A percentile compares a stretch with the other conserved stretches of the same genome.
Conservation (phyloP, 2,113 vertebrate species). For the Tychaedon coryphoeus region DNA sequence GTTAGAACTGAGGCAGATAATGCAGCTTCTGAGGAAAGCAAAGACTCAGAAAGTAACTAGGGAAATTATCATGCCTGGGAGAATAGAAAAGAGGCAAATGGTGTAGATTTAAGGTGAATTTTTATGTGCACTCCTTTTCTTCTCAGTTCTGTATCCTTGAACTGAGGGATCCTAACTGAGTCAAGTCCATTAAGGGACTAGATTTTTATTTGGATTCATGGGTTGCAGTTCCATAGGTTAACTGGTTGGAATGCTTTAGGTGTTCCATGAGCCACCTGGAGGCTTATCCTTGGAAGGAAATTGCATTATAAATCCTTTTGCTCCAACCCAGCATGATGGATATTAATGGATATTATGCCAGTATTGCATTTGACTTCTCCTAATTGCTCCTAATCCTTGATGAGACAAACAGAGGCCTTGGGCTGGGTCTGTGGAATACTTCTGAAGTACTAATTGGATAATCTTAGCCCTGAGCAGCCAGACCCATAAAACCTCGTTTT, state of each 20-base stretch:
- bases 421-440: not conserved
- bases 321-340: not conserved
- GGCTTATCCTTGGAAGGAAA: not conserved
- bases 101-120: not conserved
- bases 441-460: not conserved
- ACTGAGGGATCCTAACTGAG: not conserved
- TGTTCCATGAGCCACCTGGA: not conserved
- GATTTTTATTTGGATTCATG: not conserved
- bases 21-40: not conserved
- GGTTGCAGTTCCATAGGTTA: not conserved
- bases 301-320: not conserved
- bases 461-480: not conserved
- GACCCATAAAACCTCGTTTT: not conserved
- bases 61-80: not conserved
- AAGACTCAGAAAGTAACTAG: not conserved
- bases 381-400: not conserved
- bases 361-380: not conserved
- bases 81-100: not conserved
- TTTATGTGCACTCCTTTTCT: fast-evolving
- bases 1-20: not conserved
- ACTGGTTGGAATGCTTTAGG: fast-evolving
- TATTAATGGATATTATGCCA: not conserved
- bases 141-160: not conserved
- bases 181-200: not conserved
- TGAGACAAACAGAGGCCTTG: not conserved